These are phyloP conservation scores for Mythimna impura DNA, from an alignment of 2,888 invertebrate species.

Conservation along the genomic window DNA sequence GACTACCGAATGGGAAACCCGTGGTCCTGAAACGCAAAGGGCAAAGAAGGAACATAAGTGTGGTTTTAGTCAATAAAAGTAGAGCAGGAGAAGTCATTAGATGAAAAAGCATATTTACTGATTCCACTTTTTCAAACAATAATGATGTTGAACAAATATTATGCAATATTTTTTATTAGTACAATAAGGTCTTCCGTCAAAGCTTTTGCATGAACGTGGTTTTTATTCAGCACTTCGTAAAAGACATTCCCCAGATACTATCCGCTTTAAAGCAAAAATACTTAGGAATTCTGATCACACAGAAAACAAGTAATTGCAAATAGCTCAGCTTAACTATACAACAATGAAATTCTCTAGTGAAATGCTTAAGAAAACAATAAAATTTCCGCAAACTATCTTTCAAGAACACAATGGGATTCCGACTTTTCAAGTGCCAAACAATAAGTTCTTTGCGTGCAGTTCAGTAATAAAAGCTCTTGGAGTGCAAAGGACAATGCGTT, in stretches of 20 bases:
- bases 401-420: conserved; percentile 57
- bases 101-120: too few relatives aligned
- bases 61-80: too few relatives aligned
- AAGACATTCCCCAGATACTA: neutral
- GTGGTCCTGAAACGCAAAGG: too few relatives aligned
- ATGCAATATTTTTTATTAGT: too few relatives aligned
- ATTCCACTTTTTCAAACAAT: too few relatives aligned
- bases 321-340: conserved; percentile 41
- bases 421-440: conserved; percentile 67
- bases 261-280: conserved; percentile 11
- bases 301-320: conserved; percentile 50
- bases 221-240: neutral
- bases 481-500: conserved; percentile 67
- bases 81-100: too few relatives aligned
- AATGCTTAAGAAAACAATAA: conserved; percentile 57
- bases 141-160: too few relatives aligned
- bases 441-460: conserved; percentile 64
- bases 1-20: too few relatives aligned
- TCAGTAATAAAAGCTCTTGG: conserved; percentile 67
- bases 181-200: neutral
- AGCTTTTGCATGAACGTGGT: neutral
- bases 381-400: conserved; percentile 50
- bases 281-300: conserved; percentile 21
- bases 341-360: conserved; percentile 40
- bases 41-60: too few relatives aligned